These are phyloP conservation scores for Oscheius sp. DNA, from an alignment of 2,888 invertebrate genomes.

Conservation along the genomic window DNA sequence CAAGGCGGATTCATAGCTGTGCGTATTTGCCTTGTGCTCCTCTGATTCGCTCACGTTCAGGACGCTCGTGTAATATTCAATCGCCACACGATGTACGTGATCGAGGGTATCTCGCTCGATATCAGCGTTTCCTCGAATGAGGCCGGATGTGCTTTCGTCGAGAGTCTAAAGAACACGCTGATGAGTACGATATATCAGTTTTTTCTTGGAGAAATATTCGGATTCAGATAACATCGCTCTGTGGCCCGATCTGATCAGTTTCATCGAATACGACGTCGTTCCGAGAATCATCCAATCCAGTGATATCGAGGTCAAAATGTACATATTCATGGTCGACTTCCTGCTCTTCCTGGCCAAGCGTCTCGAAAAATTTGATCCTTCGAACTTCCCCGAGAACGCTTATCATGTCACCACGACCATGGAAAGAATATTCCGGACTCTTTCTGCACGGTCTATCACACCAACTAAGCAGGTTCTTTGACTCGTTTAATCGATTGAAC, in stretches of 20 bases:
- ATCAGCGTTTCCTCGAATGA: neutral
- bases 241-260: slow-evolving; percentile 46
- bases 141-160: neutral
- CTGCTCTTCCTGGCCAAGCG: slow-evolving; percentile 9
- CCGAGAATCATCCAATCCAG: slow-evolving; percentile 20
- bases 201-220: neutral
- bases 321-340: slow-evolving; percentile 11
- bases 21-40: neutral
- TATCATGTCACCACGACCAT: slow-evolving; percentile 44
- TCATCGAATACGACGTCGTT: slow-evolving; percentile 43
- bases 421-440: slow-evolving; percentile 40
- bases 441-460: slow-evolving; percentile 39
- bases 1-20: slow-evolving; percentile 23
- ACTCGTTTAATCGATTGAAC: neutral
- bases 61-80: slow-evolving; percentile 49
- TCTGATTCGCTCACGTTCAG: slow-evolving; percentile 14
- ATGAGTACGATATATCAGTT: neutral
- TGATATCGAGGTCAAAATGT: neutral
- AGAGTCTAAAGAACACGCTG: neutral
- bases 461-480: slow-evolving; percentile 39
- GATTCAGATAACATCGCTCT: slow-evolving; percentile 36
- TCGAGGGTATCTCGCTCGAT: slow-evolving; percentile 25
- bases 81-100: slow-evolving; percentile 42
- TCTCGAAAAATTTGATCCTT: slow-evolving; percentile 26
- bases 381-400: slow-evolving; percentile 54